Percentiles rank a stretch among this genome's conserved stretches.
Conservation (phyloP, 2,888 invertebrate genomes). For the Thereva nobilitata region DNA sequence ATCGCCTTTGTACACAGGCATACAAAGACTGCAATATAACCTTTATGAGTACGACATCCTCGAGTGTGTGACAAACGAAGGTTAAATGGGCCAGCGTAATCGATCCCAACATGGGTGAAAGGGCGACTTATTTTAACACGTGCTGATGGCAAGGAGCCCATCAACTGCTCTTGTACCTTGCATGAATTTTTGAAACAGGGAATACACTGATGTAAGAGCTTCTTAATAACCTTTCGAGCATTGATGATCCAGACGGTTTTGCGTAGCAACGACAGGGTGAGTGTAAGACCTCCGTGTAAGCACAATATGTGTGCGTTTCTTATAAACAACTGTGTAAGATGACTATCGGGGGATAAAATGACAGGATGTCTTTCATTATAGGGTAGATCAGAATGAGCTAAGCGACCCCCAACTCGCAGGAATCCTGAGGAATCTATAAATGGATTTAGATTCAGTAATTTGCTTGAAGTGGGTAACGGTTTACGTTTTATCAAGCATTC, state of each 20-base stretch:
- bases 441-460: background rate
- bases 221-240: no score
- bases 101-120: conserved; percentile 2
- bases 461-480: background rate
- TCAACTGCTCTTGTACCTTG: no score
- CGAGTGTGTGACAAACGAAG: background rate
- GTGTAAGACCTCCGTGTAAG: conserved; percentile 43
- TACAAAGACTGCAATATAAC: conserved; percentile 20
- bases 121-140: conserved; percentile 20
- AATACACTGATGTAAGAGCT: no score
- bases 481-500: background rate
- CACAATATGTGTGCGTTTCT: conserved; percentile 25
- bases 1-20: conserved; percentile 8
- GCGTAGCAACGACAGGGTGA: conserved; percentile 37
- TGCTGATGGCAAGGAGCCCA: no score
- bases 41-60: conserved; percentile 10
- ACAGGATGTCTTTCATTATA: background rate
- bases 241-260: conserved; percentile 44
- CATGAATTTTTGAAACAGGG: no score
- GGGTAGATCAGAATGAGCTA: background rate
- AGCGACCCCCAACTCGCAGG: background rate
- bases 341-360: background rate
- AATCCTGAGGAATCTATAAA: background rate
- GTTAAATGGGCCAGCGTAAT: conserved; percentile 11
- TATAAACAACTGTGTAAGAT: background rate